These are phyloP conservation scores for Hypselothyrea guttata DNA, from an alignment of 2,888 invertebrate genomes.

Conservation along the genomic window DNA sequence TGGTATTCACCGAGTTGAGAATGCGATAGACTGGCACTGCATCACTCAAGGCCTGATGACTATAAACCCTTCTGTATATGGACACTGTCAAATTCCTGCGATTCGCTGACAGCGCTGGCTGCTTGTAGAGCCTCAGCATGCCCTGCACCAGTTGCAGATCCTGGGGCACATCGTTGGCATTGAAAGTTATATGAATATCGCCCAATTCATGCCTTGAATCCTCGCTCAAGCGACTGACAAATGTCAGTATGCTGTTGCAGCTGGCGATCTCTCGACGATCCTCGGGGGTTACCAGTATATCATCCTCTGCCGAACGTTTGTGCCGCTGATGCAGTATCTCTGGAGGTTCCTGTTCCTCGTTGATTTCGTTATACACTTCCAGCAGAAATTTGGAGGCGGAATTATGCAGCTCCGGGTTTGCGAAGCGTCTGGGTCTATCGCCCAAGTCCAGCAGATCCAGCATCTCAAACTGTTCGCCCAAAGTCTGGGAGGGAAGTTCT, in stretches of 20 bases:
- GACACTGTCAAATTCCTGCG: slow-evolving; percentile 65
- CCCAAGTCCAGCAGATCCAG: slow-evolving; percentile 92
- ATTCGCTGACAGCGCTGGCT: slow-evolving; percentile 36
- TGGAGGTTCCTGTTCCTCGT: slow-evolving; percentile 79
- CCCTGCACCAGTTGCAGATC: slow-evolving; percentile 90
- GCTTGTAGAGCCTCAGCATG: slow-evolving; percentile 91
- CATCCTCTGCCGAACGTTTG: slow-evolving; percentile 63
- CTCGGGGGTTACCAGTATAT: slow-evolving; percentile 86
- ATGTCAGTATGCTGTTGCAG: slow-evolving; percentile 96
- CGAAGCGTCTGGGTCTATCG: slow-evolving; percentile 86
- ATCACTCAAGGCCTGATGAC: slow-evolving; percentile 30
- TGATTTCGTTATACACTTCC: slow-evolving; percentile 91
- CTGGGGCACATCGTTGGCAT: slow-evolving; percentile 92
- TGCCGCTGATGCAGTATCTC: slow-evolving; percentile 66
- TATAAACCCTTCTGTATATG: slow-evolving; percentile 59
- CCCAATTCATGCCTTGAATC: background rate
- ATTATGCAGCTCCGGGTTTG: slow-evolving; percentile 82
- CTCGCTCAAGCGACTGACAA: slow-evolving; percentile 85
- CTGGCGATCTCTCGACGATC: slow-evolving; percentile 92
- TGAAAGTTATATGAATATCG: slow-evolving; percentile 88
- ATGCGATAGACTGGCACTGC: slow-evolving; percentile 84
- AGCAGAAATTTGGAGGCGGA: slow-evolving; percentile 91
- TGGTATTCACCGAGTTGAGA: slow-evolving; percentile 88
- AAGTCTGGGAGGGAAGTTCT: slow-evolving; percentile 24
- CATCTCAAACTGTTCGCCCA: slow-evolving; percentile 84